Conservation (phyloP, 2,888 invertebrate species). For the Eilema griseolum region DNA sequence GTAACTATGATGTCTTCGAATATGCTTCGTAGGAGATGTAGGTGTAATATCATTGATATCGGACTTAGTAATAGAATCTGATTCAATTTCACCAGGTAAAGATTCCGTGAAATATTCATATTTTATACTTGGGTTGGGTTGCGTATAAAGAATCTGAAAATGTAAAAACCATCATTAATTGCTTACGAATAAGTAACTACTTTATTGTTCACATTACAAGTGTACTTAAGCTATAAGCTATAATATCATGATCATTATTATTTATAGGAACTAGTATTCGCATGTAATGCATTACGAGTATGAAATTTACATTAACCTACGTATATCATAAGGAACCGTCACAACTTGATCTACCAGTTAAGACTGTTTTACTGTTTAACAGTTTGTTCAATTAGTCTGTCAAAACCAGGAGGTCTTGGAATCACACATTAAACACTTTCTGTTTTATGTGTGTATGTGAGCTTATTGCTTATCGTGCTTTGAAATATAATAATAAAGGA, state of each 20-base stretch:
- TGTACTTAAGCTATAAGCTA: too few relatives aligned
- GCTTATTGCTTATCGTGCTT: too few relatives aligned
- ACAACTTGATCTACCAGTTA: neutral
- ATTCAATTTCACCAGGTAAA: slow-evolving; percentile 73
- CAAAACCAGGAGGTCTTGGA: neutral
- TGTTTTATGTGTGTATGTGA: neutral
- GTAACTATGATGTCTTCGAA: slow-evolving; percentile 71
- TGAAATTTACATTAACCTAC: too few relatives aligned
- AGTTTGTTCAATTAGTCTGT: neutral
- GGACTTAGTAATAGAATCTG: slow-evolving; percentile 63
- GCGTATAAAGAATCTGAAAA: slow-evolving; percentile 92
- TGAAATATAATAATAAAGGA: neutral
- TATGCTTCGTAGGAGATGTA: slow-evolving; percentile 70
- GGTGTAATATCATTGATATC: slow-evolving; percentile 60
- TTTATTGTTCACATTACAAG: neutral
- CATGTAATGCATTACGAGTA: too few relatives aligned
- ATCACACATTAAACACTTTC: neutral
- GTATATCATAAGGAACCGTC: neutral
- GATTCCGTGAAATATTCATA: slow-evolving; percentile 95
- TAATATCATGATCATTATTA: too few relatives aligned
- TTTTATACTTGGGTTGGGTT: slow-evolving; percentile 95
- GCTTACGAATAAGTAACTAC: neutral
- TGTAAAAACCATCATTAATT: slow-evolving; percentile 29
- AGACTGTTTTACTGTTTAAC: neutral
- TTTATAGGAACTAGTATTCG: too few relatives aligned